Conservation (phyloP, 2,888 invertebrate genomes). For the Abscondita cerata region DNA sequence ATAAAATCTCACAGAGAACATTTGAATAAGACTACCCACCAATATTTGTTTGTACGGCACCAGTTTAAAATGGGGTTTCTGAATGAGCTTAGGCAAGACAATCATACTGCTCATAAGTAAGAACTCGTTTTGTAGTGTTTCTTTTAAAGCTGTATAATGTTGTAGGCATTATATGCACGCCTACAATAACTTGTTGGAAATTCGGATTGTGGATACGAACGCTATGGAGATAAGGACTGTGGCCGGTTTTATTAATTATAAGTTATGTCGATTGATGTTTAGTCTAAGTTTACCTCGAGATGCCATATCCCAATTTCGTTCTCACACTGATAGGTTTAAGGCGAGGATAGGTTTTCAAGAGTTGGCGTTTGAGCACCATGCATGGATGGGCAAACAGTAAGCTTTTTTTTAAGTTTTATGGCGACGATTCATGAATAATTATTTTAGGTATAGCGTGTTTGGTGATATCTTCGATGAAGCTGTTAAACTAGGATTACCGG, state of each 20-base stretch:
- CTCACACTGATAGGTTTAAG: constrained; percentile 90
- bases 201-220: constrained; percentile 88
- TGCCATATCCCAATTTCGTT: constrained; percentile 92
- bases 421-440: too few relatives aligned
- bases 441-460: constrained; percentile 72
- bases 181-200: constrained; percentile 88
- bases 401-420: constrained; percentile 46
- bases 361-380: constrained; percentile 91
- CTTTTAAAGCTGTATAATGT: constrained; percentile 21
- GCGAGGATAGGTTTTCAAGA: constrained; percentile 81
- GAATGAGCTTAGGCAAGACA: constrained; percentile 91
- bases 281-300: constrained; percentile 88
- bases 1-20: constrained; percentile 90
- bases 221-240: constrained; percentile 92
- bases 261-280: constrained; percentile 92
- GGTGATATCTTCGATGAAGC: constrained; percentile 97
- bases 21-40: constrained; percentile 89
- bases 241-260: constrained; percentile 95
- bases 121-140: constrained; percentile 20
- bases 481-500: constrained; percentile 87
- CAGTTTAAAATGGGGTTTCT: constrained; percentile 97
- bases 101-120: constrained; percentile 81
- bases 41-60: constrained; percentile 91
- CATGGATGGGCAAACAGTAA: constrained; percentile 94
- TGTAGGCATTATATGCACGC: constrained; percentile 83